Evolutionary conservation across 2,888 invertebrate species (phyloP).

Genomic region (Ethmia dodecea): DNA sequence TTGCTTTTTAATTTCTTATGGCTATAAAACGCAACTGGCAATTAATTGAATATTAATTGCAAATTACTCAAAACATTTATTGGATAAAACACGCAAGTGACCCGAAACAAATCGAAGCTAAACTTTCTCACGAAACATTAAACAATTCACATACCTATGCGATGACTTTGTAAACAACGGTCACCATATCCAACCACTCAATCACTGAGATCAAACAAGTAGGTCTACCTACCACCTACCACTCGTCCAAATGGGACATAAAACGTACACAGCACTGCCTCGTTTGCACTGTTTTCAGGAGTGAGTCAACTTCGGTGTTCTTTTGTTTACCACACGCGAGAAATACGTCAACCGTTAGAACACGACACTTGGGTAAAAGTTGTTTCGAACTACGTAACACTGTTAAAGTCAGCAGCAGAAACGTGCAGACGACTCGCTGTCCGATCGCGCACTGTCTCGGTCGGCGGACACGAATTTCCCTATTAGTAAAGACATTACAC

Average conservation of each 20-base stretch:
- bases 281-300: constrained; percentile 36
- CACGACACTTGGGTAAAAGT: constrained; percentile 1
- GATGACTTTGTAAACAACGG: neutral
- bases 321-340: constrained; percentile 56
- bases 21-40: too few relatives aligned
- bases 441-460: constrained; percentile 55
- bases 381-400: neutral
- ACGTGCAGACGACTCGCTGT: constrained; percentile 48
- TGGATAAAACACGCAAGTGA: too few relatives aligned
- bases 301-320: constrained; percentile 37
- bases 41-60: too few relatives aligned
- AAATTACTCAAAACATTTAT: too few relatives aligned
- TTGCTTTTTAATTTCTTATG: too few relatives aligned
- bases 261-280: constrained; percentile 13
- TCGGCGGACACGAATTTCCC: constrained; percentile 42
- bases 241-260: constrained; percentile 16
- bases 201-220: constrained; percentile 9
- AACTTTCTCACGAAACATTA: too few relatives aligned
- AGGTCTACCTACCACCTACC: too few relatives aligned
- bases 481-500: constrained; percentile 52
- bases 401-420: neutral
- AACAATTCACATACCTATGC: constrained; percentile 6
- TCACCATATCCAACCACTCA: neutral
- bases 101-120: too few relatives aligned
- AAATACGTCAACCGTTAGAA: constrained; percentile 15